Base-by-base conservation (phyloP, 2,113 vertebrate genomes). In the Acanthisitta chloris region DNA sequence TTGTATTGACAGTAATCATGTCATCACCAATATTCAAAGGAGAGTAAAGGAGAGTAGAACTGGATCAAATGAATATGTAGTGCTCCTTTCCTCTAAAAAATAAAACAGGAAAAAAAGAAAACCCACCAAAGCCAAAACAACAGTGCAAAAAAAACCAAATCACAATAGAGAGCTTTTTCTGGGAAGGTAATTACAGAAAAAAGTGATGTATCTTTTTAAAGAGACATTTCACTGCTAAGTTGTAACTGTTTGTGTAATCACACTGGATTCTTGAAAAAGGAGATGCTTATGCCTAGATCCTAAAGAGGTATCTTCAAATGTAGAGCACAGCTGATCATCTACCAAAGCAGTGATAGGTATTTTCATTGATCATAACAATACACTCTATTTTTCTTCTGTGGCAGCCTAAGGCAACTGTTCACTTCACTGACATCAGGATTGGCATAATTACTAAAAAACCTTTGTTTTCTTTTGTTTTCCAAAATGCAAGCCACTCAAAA, bases 331-430 rank as follows among this genome's bases (percentile, higher is more conserved):
- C 26, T 40, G 38, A 79, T 67, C 14, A 21, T 62, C 59, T 51
- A 66, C 12, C 16, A 79, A 70, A 94, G 23, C 71, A 64, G 36
- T n/a, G 25, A 82, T 52, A 57, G 5, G 11, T 76, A 79, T 79
- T 96, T 89, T 57, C 52, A 90, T 49, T 85, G 79, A 77, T 79
- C 57, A 33, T 64, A 93, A 92, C 31, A 95, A 36, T 79, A 81
- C 20, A 49, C 5, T 46, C 34, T 8, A 51, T 71, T 84, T 88
- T 86, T 70, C 55, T 92, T 88, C 52, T 59, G 29, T 28, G 71
- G 51, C 61, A 94, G 51, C 65, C 86, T 55, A 84, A 78, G 73
- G 69, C 76, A 86, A 86, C 51, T 74, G 45, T 29, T 86, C 58
- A 83, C 10, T 92, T 86, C 77, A 84, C 0, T 69, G 69, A 81